Percentiles rank a stretch among this genome's conserved stretches.
phyloP scores from a whole-genome alignment of 2,888 invertebrate genomes.

The Spatulosminthurus flaviceps region DNA sequence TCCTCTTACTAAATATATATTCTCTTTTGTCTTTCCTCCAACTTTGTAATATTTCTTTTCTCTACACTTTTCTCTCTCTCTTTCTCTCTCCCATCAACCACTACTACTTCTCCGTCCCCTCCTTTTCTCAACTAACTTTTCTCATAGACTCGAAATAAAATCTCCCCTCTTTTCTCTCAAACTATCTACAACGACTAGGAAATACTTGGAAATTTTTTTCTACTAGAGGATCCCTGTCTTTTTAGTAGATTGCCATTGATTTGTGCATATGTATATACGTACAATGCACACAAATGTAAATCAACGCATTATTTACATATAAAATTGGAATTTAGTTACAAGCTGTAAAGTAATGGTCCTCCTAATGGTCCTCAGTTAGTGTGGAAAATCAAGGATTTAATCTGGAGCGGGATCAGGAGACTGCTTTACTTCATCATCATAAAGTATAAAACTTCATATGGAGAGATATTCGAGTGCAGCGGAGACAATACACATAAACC shows the following conservation, averaged over 20 bases:
- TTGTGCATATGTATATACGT: too few species aligned
- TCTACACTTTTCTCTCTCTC: slow-evolving; percentile 19
- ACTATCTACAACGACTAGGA: too few species aligned
- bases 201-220: too few species aligned
- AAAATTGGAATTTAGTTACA: too few species aligned
- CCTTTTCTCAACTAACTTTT: slow-evolving; percentile 14
- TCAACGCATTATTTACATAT: too few species aligned
- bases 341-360: not conserved
- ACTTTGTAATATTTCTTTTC: slow-evolving; percentile 18
- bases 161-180: too few species aligned
- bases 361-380: not conserved
- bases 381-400: slow-evolving; percentile 12
- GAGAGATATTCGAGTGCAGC: slow-evolving; percentile 18
- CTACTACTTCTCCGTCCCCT: not conserved
- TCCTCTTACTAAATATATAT: slow-evolving; percentile 16
- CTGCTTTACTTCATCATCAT: not conserved
- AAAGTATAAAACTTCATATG: too few species aligned
- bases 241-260: too few species aligned
- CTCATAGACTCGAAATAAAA: not conserved
- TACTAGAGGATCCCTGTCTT: too few species aligned
- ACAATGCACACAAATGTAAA: too few species aligned
- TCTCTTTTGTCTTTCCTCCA: slow-evolving; percentile 20
- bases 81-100: not conserved
- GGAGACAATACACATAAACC: slow-evolving; percentile 45
- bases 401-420: not conserved